These are phyloP conservation scores for Cryptoblepharus egeriae DNA, from an alignment of 2,797 vertebrate genomes.

Conservation along the genomic window DNA sequence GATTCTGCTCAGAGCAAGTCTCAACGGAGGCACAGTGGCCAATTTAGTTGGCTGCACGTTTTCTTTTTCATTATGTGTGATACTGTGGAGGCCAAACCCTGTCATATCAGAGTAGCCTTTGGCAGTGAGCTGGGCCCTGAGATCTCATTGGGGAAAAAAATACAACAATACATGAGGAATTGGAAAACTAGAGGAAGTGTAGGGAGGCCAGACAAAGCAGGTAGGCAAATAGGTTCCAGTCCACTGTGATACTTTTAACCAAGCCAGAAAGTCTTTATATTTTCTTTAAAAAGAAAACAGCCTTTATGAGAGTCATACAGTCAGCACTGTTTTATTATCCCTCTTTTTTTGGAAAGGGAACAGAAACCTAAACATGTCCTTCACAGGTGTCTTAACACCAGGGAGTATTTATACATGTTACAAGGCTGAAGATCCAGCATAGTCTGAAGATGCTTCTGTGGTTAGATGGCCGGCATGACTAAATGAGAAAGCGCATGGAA, in stretches of 20 bases:
- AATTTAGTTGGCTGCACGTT: not conserved
- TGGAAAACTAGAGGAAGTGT: constrained; percentile 5
- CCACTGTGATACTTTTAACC: not conserved
- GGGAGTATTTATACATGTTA: too few species aligned
- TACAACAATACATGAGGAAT: constrained; percentile 1
- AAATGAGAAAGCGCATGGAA: too few species aligned
- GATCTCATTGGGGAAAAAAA: not conserved
- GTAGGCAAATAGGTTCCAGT: not conserved
- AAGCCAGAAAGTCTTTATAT: not conserved
- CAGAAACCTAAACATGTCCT: not conserved
- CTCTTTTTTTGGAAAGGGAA: not conserved
- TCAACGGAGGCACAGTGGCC: not conserved
- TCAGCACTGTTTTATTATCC: too few species aligned
- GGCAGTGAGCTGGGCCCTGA: constrained; percentile 2
- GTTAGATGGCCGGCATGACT: too few species aligned
- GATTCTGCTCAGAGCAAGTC: not conserved
- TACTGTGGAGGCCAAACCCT: constrained; percentile 1
- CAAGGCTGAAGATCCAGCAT: too few species aligned
- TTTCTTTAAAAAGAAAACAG: not conserved
- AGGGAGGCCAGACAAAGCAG: not conserved
- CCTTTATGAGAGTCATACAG: too few species aligned
- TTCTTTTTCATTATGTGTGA: constrained; percentile 6
- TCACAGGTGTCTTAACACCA: too few species aligned
- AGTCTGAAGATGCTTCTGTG: too few species aligned
- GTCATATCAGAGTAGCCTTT: constrained; percentile 6